Evolutionary conservation across 2,888 invertebrate genomes (phyloP).

Genomic region (Busseola fusca): DNA sequence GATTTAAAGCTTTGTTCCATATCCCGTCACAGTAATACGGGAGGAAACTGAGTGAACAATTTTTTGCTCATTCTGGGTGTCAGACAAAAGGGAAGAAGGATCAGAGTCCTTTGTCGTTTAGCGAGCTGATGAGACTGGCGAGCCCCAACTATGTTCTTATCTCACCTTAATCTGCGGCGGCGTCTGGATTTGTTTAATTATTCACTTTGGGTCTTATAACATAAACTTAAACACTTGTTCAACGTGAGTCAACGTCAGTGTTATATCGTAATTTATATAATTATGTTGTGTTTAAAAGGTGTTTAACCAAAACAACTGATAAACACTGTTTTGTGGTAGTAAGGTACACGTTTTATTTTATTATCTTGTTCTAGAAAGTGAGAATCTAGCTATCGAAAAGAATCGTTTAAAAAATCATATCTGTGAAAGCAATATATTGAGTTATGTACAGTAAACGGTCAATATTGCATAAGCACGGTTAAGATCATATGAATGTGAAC

Average conservation of each 20-base stretch:
- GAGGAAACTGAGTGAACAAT: constrained; percentile 63
- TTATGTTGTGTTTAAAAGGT: too few species aligned
- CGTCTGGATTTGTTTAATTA: constrained; percentile 17
- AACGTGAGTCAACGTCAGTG: too few species aligned
- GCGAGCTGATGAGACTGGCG: constrained; percentile 73
- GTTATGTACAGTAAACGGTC: neutral
- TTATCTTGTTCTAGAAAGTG: neutral
- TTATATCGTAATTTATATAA: too few species aligned
- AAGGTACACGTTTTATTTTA: neutral
- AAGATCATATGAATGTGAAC: too few species aligned
- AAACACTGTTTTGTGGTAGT: too few species aligned
- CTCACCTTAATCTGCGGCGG: constrained; percentile 48
- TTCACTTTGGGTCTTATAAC: neutral
- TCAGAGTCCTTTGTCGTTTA: constrained; percentile 77
- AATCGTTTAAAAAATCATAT: constrained; percentile 7
- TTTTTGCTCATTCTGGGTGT: constrained; percentile 71
- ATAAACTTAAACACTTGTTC: too few species aligned
- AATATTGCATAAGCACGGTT: too few species aligned
- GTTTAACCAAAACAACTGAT: too few species aligned
- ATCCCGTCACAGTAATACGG: constrained; percentile 59
- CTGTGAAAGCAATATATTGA: constrained; percentile 19
- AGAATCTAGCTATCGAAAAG: neutral
- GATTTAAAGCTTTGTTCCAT: constrained; percentile 61
- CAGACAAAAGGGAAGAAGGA: constrained; percentile 72
- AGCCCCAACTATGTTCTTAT: constrained; percentile 63